Evolutionary conservation across 2,113 vertebrate genomes (phyloP).

Genomic region (Neogobius melanostomus): DNA sequence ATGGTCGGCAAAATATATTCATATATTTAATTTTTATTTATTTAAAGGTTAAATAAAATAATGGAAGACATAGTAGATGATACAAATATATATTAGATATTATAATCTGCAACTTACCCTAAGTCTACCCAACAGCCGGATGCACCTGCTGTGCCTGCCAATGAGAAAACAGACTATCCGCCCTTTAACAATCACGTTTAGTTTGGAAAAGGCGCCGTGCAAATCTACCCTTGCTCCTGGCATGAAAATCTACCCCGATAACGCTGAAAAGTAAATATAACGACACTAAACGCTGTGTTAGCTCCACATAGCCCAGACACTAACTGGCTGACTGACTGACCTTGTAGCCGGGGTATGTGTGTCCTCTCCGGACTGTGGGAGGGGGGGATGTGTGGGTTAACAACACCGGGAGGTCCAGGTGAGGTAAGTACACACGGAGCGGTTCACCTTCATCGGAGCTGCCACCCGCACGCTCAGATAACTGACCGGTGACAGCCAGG

Average conservation of each 20-base stretch:
- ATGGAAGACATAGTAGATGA: too few relatives aligned
- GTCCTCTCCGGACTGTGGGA: constrained; percentile 54
- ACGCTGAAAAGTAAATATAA: neutral
- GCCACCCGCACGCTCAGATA: constrained; percentile 22
- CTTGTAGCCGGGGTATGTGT: constrained; percentile 60
- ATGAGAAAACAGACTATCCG: neutral
- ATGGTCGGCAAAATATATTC: too few relatives aligned
- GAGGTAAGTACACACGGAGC: constrained; percentile 47
- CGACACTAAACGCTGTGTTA: constrained; percentile 35
- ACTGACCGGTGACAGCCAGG: constrained; percentile 18
- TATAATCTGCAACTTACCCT: neutral
- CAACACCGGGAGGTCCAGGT: constrained; percentile 33
- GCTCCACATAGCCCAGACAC: constrained; percentile 32
- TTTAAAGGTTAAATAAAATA: too few relatives aligned
- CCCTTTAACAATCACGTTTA: neutral
- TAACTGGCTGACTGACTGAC: constrained; percentile 65
- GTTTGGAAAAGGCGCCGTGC: neutral
- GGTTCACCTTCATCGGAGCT: constrained; percentile 59
- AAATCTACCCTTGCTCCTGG: too few relatives aligned
- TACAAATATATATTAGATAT: neutral
- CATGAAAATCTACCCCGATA: constrained; percentile 8
- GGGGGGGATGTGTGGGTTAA: constrained; percentile 37
- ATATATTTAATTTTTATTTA: too few relatives aligned
- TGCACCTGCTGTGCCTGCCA: neutral
- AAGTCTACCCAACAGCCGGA: neutral